These are phyloP conservation scores for Oscheius sp. DNA, from an alignment of 2,888 invertebrate species.

Conservation along the genomic window DNA sequence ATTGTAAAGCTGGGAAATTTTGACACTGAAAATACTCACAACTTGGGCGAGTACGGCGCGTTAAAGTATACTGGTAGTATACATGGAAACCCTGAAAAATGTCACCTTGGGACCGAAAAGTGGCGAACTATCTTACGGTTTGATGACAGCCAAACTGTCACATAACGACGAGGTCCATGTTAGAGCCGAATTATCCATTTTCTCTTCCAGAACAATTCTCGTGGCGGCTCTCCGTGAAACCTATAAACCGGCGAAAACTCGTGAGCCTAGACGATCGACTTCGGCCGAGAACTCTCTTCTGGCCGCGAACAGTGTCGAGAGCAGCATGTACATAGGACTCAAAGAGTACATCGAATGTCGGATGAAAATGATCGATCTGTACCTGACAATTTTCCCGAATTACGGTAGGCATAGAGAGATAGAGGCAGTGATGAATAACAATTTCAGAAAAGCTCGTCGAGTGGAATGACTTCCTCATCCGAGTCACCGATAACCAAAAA, in stretches of 20 bases:
- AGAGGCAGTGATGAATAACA: not conserved
- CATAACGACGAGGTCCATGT: too few species aligned
- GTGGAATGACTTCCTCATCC: constrained; percentile 15
- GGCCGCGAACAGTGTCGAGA: not conserved
- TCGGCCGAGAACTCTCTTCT: constrained; percentile 10
- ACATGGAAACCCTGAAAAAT: too few species aligned
- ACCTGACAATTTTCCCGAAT: constrained; percentile 1
- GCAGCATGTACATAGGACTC: not conserved
- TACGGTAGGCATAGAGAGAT: not conserved
- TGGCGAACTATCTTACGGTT: too few species aligned
- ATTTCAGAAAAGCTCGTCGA: constrained; percentile 1
- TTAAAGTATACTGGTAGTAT: too few species aligned
- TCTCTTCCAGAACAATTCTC: constrained; percentile 6
- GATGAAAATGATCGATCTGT: constrained; percentile 27
- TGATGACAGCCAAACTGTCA: too few species aligned
- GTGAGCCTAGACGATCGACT: not conserved
- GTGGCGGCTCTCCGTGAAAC: not conserved
- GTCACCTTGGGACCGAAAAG: too few species aligned
- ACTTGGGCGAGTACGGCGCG: too few species aligned
- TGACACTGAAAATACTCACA: too few species aligned
- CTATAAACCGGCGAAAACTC: not conserved
- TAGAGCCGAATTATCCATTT: not conserved
- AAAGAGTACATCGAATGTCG: constrained; percentile 18
- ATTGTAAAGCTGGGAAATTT: too few species aligned
- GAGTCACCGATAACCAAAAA: not conserved